Evolutionary conservation across 2,888 invertebrate species (phyloP).

Genomic region (Lochmaea capreae): DNA sequence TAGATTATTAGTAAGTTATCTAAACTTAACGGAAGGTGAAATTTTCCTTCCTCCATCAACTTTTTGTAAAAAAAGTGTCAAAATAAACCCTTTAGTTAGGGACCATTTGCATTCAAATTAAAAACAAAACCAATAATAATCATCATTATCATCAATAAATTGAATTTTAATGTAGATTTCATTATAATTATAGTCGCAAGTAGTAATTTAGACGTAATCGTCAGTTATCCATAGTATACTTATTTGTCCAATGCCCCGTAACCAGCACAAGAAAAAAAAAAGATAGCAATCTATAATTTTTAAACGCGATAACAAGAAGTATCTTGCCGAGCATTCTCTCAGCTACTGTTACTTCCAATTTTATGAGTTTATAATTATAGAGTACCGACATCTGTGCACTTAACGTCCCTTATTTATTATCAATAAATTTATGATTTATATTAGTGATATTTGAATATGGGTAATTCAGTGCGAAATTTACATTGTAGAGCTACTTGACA

Average conservation of each 20-base stretch:
- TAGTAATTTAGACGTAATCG: constrained; percentile 28
- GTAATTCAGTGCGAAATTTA: background rate
- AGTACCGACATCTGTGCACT: constrained; percentile 11
- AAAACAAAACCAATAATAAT: background rate
- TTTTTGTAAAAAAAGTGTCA: no score
- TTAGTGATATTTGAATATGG: background rate
- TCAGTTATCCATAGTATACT: constrained; percentile 23
- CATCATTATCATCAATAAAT: constrained; percentile 12
- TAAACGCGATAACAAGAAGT: constrained; percentile 34
- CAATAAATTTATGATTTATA: constrained; percentile 23
- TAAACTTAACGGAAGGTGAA: no score
- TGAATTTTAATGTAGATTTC: constrained; percentile 27
- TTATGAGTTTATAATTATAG: constrained; percentile 34
- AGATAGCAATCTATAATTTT: constrained; percentile 34
- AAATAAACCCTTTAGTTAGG: no score
- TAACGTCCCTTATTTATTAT: constrained; percentile 21
- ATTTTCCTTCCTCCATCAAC: no score
- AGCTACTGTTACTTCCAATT: constrained; percentile 29
- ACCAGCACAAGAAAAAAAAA: background rate
- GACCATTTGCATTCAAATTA: background rate
- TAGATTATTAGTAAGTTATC: no score
- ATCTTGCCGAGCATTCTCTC: constrained; percentile 20
- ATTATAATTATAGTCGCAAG: constrained; percentile 21
- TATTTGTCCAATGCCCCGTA: constrained; percentile 15
- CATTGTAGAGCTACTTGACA: background rate